Conservation (phyloP, 2,797 vertebrate species). For the Bovichtus variegatus region DNA sequence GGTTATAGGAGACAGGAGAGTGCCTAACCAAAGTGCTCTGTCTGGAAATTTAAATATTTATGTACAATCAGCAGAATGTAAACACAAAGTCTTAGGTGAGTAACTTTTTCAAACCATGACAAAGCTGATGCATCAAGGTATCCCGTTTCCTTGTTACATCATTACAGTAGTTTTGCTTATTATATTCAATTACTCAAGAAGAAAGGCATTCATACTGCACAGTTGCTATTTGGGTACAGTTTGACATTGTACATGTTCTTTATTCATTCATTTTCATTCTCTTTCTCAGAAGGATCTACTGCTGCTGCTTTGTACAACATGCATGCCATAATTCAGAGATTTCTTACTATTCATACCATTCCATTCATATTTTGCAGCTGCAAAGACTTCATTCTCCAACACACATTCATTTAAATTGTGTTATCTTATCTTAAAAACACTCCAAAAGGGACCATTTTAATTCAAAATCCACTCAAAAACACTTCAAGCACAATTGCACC, state of each 20-base stretch:
- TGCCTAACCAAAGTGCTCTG: neutral
- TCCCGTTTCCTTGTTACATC: neutral
- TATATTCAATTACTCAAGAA: neutral
- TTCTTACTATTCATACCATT: neutral
- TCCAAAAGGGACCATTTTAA: neutral
- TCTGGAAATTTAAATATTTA: neutral
- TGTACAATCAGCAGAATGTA: neutral
- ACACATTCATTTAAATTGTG: neutral
- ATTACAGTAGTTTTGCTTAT: too few relatives aligned
- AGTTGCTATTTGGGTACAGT: neutral
- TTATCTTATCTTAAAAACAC: constrained; percentile 10
- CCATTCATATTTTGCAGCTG: neutral
- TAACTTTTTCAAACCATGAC: neutral
- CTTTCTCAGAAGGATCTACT: neutral
- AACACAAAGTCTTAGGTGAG: neutral
- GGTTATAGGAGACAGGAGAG: neutral
- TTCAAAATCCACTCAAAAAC: constrained; percentile 12
- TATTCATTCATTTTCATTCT: neutral
- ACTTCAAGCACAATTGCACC: constrained; percentile 22
- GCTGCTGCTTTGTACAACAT: neutral
- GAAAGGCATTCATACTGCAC: neutral
- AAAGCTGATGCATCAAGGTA: neutral
- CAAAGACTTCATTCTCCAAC: neutral
- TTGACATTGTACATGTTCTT: neutral
- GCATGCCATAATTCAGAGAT: neutral